Conservation (phyloP, 2,797 vertebrate genomes). For the Xyrichtys novacula region DNA sequence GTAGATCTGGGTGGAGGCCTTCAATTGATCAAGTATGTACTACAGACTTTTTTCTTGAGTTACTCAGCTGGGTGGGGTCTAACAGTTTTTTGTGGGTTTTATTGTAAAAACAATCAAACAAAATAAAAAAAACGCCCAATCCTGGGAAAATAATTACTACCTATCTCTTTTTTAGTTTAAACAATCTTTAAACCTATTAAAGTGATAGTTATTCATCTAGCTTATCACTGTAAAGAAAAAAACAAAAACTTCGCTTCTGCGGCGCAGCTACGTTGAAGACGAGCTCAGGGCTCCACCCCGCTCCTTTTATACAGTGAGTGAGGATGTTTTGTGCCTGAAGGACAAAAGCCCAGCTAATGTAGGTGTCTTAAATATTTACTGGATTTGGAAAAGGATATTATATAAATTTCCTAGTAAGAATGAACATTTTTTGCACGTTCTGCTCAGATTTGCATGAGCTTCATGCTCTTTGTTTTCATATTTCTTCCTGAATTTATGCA, state of each 20-base stretch:
- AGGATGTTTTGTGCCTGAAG: not conserved
- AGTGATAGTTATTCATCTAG: not conserved
- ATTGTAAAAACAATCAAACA: not conserved
- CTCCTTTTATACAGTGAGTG: not conserved
- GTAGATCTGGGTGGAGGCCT: not conserved
- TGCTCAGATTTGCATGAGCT: not conserved
- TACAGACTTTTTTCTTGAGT: not conserved
- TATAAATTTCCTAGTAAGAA: constrained; percentile 15
- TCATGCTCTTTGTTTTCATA: not conserved
- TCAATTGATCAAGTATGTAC: constrained; percentile 23
- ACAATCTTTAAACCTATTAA: no score
- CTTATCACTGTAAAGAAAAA: not conserved
- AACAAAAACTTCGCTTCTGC: not conserved
- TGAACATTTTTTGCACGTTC: not conserved
- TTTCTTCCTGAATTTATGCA: constrained; percentile 1
- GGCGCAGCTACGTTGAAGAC: accelerated
- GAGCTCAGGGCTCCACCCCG: constrained; percentile 46
- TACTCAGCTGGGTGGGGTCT: not conserved
- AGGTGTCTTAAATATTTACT: not conserved
- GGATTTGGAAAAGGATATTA: not conserved
- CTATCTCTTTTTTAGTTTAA: not conserved
- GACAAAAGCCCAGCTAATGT: not conserved
- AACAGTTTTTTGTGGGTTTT: not conserved
- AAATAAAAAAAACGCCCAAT: not conserved
- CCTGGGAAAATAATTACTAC: not conserved